Conservation (phyloP, 2,113 vertebrate genomes). For the Mixornis gularis region DNA sequence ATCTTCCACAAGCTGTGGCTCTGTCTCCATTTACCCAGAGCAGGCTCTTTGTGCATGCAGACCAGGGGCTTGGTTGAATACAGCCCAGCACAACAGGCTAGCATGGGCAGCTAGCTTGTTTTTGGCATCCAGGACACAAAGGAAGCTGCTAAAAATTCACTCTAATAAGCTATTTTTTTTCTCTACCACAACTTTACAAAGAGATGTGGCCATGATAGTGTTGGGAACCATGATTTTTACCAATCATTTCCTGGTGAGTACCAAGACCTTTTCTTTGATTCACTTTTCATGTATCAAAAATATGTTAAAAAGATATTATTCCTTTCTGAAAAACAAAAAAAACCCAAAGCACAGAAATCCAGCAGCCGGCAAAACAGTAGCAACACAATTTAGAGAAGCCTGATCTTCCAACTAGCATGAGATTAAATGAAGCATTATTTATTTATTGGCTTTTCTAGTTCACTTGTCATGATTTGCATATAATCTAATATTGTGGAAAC, state of each 20-base stretch:
- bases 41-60: fast-evolving
- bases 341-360: not conserved
- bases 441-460: not conserved
- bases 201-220: not conserved
- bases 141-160: not conserved
- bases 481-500: not conserved
- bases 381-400: not conserved
- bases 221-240: not conserved
- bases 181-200: not conserved
- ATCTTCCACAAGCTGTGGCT: not conserved
- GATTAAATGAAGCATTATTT: not conserved
- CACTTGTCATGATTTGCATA: not conserved
- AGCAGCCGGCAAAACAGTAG: not conserved
- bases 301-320: not conserved
- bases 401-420: not conserved
- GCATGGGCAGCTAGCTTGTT: not conserved
- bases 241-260: not conserved
- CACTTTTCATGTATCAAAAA: not conserved
- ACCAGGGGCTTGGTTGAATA: not conserved
- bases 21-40: not conserved
- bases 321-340: not conserved
- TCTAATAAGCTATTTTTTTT: not conserved
- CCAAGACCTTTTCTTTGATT: not conserved
- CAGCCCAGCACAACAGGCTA: not conserved
- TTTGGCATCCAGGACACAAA: not conserved